Evolutionary conservation across 2,797 vertebrate species (phyloP).

Genomic region (Sebastes iracundus): DNA sequence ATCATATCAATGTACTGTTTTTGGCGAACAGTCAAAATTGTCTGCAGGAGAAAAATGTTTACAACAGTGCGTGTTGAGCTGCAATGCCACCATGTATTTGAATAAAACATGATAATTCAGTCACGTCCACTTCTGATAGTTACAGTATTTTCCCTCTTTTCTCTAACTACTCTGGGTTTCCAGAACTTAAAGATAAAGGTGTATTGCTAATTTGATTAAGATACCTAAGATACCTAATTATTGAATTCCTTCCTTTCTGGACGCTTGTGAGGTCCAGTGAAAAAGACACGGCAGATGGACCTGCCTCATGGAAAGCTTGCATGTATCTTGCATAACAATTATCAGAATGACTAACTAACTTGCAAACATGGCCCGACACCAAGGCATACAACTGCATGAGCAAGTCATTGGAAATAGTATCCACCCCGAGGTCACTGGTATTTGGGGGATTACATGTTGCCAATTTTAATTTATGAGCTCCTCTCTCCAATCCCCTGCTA

Average conservation of each 20-base stretch:
- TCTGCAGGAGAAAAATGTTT: no score
- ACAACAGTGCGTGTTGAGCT: no score
- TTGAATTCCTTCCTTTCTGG: not conserved
- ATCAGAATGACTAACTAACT: slow-evolving; percentile 34
- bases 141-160: not conserved
- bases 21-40: not conserved
- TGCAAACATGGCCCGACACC: slow-evolving; percentile 29
- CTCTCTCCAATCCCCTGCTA: not conserved
- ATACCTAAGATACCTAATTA: not conserved
- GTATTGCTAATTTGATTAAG: not conserved
- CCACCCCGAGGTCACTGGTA: slow-evolving; percentile 28
- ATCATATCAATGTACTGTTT: not conserved
- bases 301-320: slow-evolving; percentile 4
- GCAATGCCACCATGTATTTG: no score
- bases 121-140: not conserved
- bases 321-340: slow-evolving; percentile 33
- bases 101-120: not conserved
- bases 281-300: slow-evolving; percentile 27
- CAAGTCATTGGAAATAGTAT: slow-evolving; percentile 32
- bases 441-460: slow-evolving; percentile 35
- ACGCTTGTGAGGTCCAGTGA: slow-evolving; percentile 1
- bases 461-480: slow-evolving; percentile 37
- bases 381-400: slow-evolving; percentile 23
- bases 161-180: not conserved
- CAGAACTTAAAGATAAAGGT: not conserved